Evolutionary conservation across 2,888 invertebrate genomes (phyloP), one percentile per base, ranked within the genome.

Genomic region (Augochlorella aurata): DNA sequence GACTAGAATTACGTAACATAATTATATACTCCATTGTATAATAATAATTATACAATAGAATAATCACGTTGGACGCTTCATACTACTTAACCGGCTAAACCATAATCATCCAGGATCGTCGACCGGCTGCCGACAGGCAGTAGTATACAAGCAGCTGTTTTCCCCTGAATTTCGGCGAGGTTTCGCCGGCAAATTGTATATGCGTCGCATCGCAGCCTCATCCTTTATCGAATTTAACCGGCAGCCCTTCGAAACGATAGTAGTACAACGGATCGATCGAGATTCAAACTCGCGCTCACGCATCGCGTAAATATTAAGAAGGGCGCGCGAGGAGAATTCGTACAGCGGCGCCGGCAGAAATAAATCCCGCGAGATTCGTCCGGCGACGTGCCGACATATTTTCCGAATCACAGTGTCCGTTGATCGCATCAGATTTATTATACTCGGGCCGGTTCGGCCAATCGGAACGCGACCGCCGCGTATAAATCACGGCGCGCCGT

Each of bases 371-470:
- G 63, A 18, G 63, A 29, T 38, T 63, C 63, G 16, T 38, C 38
- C 63, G 29, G 29, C 63, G 63, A 63, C 63, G 63, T 63, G 63
- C 63, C 63, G 63, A 63, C 58, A 47, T 63, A 72, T 77, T 70
- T 54, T 69, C 69, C 54, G 49, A 14, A 65, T 69, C 50, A 47
- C 47, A n/a, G 81, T 58, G 69, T 54, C 38, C 52, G 49, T 38
- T 81, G 44, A 66, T 70, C 54, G 69, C 68, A n/a, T 81, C 49
- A 65, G 49, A 81, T 81, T 81, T 81, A 74, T 81, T 81, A 74
- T 74, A 63, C 63, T 16, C 63, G 63, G 63, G 63, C 63, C 63
- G 38, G 63, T 38, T 18, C 38, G 29, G 38, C 63, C 63, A 63
- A 63, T 21, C 24, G 61, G 16, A n/a, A n/a, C n/a, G 49, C 44